Percentiles rank a stretch among this genome's conserved stretches.
phyloP scores from a whole-genome alignment of 2,113 vertebrate species.

The Nannobrachium achirus region DNA sequence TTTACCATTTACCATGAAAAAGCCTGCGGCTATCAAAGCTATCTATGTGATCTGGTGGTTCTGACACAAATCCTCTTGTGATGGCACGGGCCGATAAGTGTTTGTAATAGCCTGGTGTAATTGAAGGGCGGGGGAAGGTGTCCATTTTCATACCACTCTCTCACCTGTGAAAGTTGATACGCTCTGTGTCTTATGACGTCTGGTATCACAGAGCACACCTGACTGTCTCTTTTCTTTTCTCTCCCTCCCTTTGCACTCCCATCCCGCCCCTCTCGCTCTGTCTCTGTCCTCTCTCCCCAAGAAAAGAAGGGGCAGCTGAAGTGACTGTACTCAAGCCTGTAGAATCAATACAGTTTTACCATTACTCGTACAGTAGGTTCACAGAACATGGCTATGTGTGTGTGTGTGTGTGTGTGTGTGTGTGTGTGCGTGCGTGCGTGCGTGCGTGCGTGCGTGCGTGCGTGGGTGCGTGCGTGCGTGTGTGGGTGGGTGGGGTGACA shows the following conservation, averaged over 20 bases:
- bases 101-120: conserved; percentile 49
- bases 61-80: conserved; percentile 60
- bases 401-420: no score
- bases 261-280: conserved; percentile 2
- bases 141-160: conserved; percentile 48
- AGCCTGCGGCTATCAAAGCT: conserved; percentile 47
- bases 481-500: no score
- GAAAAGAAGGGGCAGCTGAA: not conserved
- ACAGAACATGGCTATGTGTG: no score
- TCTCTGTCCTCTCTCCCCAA: conserved; percentile 5
- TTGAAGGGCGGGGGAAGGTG: conserved; percentile 36
- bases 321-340: not conserved
- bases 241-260: not conserved
- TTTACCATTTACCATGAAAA: conserved; percentile 54
- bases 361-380: no score
- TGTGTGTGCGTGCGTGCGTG: no score
- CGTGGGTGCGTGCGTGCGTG: no score
- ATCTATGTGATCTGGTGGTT: conserved; percentile 57
- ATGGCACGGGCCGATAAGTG: conserved; percentile 44
- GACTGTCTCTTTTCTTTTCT: conserved; percentile 9
- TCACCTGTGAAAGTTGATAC: conserved; percentile 46
- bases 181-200: conserved; percentile 36
- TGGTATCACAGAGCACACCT: conserved; percentile 15
- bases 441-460: no score
- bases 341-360: not conserved